These are phyloP conservation scores for Wasmannia auropunctata DNA, from an alignment of 1,140 invertebrate genomes.

Conservation along the genomic window DNA sequence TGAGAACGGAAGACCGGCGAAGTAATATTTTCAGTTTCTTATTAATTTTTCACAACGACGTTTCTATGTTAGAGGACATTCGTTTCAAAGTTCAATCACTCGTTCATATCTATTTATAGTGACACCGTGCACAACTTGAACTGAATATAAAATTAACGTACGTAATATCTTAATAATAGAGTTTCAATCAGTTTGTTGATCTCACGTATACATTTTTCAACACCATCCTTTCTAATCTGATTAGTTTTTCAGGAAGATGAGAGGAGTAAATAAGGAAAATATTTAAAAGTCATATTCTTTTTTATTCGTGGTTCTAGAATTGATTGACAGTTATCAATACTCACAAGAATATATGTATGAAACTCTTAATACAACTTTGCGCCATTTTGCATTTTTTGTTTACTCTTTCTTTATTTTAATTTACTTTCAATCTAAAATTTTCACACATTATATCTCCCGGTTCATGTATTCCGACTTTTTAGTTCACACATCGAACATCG, in stretches of 20 bases:
- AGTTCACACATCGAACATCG: background rate
- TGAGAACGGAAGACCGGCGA: background rate
- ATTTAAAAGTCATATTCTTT: background rate
- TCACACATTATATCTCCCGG: background rate
- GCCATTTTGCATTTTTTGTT: background rate
- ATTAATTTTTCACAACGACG: constrained; percentile 2
- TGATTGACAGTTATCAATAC: background rate
- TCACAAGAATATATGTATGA: background rate
- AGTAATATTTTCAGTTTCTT: background rate
- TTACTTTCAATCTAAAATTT: background rate
- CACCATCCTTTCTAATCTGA: background rate
- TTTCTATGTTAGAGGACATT: background rate
- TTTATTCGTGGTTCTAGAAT: background rate
- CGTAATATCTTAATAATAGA: background rate
- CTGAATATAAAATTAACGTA: background rate
- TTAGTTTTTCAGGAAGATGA: background rate
- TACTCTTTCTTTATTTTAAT: background rate
- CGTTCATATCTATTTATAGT: background rate
- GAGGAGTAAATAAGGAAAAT: background rate
- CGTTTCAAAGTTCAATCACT: constrained; percentile 21
- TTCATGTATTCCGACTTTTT: background rate
- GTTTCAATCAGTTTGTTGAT: background rate
- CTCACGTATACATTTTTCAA: background rate
- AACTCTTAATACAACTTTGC: background rate
- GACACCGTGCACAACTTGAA: background rate